Evolutionary conservation across 2,113 vertebrate genomes (phyloP), one percentile per base, ranked within the genome.

Genomic region (Oreotrochilus melanogaster): DNA sequence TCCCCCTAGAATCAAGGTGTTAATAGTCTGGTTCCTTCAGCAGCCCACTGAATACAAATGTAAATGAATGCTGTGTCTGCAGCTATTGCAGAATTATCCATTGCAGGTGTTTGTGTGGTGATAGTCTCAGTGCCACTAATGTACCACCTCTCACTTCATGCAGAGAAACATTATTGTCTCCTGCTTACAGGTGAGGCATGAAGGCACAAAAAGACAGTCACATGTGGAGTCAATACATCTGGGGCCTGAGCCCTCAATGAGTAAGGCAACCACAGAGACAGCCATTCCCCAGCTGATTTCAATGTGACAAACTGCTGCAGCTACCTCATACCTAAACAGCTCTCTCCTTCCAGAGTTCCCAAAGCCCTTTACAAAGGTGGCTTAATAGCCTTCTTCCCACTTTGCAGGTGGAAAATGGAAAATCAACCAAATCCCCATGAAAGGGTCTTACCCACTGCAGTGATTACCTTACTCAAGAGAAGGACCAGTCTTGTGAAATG

Each of bases 331-430:
- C 13, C 47, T 53, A 47, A 78, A 79, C 6, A 57, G 30, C 71
- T 50, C 14, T 67, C 35, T 54, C 30, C 62, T 86, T 42, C 17
- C 37, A 58, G 54, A 56, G 54, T 24, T 88, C 62, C 71, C 66
- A 61, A 82, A 89, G 54, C 27, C 31, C 69, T 73, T 85, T 35
- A 67, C 65, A 67, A 60, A 89, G 62, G 19, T 21, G 54, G 14
- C 37, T 53, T n/a, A 78, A n/a, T 22, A 56, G 25, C 78, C 18
- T 48, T 61, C 85, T 95, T 91, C 69, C 30, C 25, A 57, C 10
- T 78, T 75, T 89, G 50, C n/a, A 62, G 30, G 8, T 75, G 62
- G 78, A 45, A 83, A 93, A 80, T 33, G 42, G 18, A 69, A 92
- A 48, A 31, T 78, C 42, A 39, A 57, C 31, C 11, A 91, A 89